Base-by-base conservation (phyloP, 2,888 invertebrate genomes). In the Keiferia lycopersicella region DNA sequence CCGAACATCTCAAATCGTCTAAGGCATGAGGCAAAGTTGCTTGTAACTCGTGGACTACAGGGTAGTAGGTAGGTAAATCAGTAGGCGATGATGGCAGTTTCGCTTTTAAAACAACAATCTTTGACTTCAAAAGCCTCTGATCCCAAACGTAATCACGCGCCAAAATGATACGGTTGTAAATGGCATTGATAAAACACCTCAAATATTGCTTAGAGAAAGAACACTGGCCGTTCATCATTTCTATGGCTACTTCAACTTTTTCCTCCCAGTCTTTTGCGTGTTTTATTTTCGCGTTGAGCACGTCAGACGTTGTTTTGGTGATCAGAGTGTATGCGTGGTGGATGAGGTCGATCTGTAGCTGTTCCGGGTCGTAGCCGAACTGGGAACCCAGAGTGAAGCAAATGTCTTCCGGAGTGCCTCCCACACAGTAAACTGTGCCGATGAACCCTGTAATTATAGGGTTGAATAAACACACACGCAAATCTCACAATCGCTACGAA, bases 1-100 rank as follows among this genome's bases (percentile, higher is more conserved):
- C 67, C 3, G 82, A 66, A 60, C 76, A 79, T 7, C 68, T 66
- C 16, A 74, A 62, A 34, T 84, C 84, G 4, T 68, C 62, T 0
- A 74, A 39, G 1, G 71, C 74, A 30, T 75, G 66, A 0, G 72
- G 66, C 4, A 83, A 67, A 18, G 73, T 70, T 2, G 72, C 62
- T 0, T 62, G 30, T 2, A 83, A 66, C 11, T 78, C 69, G 45
- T 78, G 71, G 12, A 74, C 68, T 0, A 59, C 10, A 71, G 26
- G 65, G 1, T 65, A 63, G 12, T 65, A 59, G 2, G 73, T 39
- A 26, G 20, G 6, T n/a, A 41, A 56, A n/a, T 41, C 48, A 12
- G 0, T 1, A 18, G 39, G n/a, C 8, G 14, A 14, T 20, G 10
- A 14, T n/a, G 53, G 41, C n/a, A 22, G 26, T 26, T 39, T 41